Percentiles rank a stretch among this genome's conserved stretches.
These are phyloP conservation scores for Noturus placidus DNA, from an alignment of 2,113 vertebrate genomes.

Conservation along the genomic window DNA sequence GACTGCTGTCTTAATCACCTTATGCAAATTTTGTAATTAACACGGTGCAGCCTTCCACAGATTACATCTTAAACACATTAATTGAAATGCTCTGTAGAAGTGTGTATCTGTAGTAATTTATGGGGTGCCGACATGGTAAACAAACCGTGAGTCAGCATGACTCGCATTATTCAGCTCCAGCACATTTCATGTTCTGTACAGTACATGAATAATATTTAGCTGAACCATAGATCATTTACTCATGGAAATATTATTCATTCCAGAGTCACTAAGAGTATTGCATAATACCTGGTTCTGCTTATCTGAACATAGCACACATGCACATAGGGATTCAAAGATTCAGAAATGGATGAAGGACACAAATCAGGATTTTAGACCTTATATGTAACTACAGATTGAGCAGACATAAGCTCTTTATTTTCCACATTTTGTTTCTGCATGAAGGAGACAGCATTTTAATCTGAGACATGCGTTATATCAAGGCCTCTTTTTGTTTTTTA, in stretches of 20 bases:
- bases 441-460: not conserved
- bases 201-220: not conserved
- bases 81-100: slow-evolving; percentile 17
- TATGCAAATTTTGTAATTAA: slow-evolving; percentile 45
- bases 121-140: slow-evolving; percentile 17
- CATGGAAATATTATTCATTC: not conserved
- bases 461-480: not conserved
- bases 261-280: not conserved
- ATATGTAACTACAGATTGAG: not conserved
- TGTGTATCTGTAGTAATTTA: not conserved
- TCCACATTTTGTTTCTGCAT: not conserved
- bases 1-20: slow-evolving; percentile 39
- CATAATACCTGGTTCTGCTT: not conserved
- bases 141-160: slow-evolving; percentile 16
- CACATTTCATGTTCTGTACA: not conserved
- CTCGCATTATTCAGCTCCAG: not conserved
- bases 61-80: slow-evolving; percentile 37
- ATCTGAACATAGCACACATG: not conserved
- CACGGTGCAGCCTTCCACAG: slow-evolving; percentile 26
- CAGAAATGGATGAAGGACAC: not conserved
- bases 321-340: not conserved
- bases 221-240: not conserved
- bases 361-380: not conserved
- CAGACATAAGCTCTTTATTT: not conserved
- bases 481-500: not conserved